phyloP scores from a whole-genome alignment of 1,140 invertebrate species.

The Cecropterus lyciades region DNA sequence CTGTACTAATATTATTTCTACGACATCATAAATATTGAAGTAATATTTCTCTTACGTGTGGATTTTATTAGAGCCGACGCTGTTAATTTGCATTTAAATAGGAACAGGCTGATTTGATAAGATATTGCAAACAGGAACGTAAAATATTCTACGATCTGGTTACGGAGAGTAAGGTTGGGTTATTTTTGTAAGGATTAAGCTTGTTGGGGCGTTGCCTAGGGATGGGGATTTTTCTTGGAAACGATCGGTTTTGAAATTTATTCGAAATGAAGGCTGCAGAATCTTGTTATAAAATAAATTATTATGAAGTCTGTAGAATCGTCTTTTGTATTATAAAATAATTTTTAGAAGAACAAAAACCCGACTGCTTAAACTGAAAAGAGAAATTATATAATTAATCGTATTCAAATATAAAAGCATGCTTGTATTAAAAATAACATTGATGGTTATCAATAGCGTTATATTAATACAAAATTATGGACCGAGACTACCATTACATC shows the following conservation, averaged over 20 bases:
- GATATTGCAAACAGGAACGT: constrained; percentile 15
- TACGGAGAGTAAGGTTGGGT: background rate
- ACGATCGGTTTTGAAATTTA: too few species aligned
- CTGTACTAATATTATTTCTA: constrained; percentile 14
- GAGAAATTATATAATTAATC: too few species aligned
- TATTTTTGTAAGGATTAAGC: background rate
- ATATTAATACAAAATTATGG: background rate
- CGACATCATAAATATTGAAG: constrained; percentile 23
- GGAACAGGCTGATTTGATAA: constrained; percentile 26
- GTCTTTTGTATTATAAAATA: too few species aligned
- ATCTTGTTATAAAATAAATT: too few species aligned
- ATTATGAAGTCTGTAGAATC: too few species aligned
- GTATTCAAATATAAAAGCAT: too few species aligned
- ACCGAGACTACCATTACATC: background rate
- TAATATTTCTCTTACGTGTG: constrained; percentile 25
- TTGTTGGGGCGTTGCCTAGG: background rate
- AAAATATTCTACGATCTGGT: constrained; percentile 11
- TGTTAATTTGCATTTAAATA: constrained; percentile 32
- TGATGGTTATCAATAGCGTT: background rate
- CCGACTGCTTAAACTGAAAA: too few species aligned
- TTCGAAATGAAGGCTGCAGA: too few species aligned
- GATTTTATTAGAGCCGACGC: constrained; percentile 23
- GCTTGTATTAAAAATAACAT: too few species aligned
- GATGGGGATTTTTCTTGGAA: too few species aligned
- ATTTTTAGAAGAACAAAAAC: too few species aligned